Evolutionary conservation across 2,797 vertebrate genomes (phyloP), one percentile per base, ranked within the genome.

Genomic region (Pygocentrus nattereri): DNA sequence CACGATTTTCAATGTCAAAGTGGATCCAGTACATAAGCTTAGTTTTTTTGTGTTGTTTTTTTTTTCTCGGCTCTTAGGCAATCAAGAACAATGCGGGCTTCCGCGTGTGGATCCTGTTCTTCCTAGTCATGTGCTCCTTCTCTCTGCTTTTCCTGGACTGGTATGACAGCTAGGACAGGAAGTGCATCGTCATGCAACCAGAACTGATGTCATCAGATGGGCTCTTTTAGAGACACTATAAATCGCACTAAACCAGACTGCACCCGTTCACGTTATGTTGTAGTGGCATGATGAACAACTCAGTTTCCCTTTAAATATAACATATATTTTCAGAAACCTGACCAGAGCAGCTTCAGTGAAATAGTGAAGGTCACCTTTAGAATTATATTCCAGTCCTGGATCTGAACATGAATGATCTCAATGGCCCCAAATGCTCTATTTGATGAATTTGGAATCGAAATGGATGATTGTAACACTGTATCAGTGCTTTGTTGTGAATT

Each of bases 71-170:
- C 80, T 50, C 64, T 70, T 83, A 99, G 98, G 98, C 98, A 30
- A 99, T 99, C 85, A 98, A 99, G 90, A 99, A 99, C 93, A 99
- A 99, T 0, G 98, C 98, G 0, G 98, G 98, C 83, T 99, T 99
- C 92, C 94, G 98, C 1, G 98, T 99, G 2, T 99, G 98, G 98
- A 96, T 99, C 89, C 96, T 99, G 0, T 99, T 99, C 92, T 99
- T 99, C 93, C 95, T 99, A 41, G 98, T 99, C 79, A 99, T 99
- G 98, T 99, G 98, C 85, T 99, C 98, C 1, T 99, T 99, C 90
- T 99, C 98, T 44, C 93, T 99, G 82, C 96, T 99, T 76, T 99
- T 99, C 91, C 93, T 99, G 87, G 98, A 99, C 91, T 99, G 98
- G 98, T 99, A 99, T 10, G 98, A 98, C 90, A 96, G 98, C 91